phyloP scores from a whole-genome alignment of 2,797 vertebrate species.

The Clamator glandarius region DNA sequence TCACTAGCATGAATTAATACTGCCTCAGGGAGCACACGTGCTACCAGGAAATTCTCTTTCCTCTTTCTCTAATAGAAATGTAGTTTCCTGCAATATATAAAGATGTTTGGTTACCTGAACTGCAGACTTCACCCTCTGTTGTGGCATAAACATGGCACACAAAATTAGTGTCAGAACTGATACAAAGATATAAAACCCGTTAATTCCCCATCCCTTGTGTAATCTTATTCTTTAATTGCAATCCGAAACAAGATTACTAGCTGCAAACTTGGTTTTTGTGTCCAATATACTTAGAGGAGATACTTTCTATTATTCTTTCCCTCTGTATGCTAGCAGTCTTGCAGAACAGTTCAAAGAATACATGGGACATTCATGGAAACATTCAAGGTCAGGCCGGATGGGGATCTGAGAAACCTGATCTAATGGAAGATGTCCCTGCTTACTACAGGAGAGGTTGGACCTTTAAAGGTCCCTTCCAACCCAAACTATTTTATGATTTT shows the following conservation, averaged over 20 bases:
- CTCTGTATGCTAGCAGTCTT: background rate
- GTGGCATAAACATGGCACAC: background rate
- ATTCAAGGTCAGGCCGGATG: background rate
- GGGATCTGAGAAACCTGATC: background rate
- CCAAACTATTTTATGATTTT: background rate
- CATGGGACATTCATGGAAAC: background rate
- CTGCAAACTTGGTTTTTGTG: background rate
- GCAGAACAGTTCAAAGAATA: background rate
- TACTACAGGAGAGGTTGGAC: background rate
- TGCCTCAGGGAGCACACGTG: background rate
- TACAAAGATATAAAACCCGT: background rate
- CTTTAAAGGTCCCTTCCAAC: background rate
- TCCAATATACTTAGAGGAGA: background rate
- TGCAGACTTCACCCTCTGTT: background rate
- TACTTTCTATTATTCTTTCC: background rate
- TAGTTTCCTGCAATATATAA: background rate
- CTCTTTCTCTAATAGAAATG: background rate
- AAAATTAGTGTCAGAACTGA: background rate
- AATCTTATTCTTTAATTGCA: background rate
- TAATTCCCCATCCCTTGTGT: background rate
- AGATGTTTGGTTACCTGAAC: background rate
- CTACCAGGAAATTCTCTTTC: background rate
- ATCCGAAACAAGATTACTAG: background rate
- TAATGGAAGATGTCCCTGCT: background rate
- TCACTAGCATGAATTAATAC: background rate